phyloP scores from a whole-genome alignment of 2,113 vertebrate species.

The Oxyruncus cristatus region DNA sequence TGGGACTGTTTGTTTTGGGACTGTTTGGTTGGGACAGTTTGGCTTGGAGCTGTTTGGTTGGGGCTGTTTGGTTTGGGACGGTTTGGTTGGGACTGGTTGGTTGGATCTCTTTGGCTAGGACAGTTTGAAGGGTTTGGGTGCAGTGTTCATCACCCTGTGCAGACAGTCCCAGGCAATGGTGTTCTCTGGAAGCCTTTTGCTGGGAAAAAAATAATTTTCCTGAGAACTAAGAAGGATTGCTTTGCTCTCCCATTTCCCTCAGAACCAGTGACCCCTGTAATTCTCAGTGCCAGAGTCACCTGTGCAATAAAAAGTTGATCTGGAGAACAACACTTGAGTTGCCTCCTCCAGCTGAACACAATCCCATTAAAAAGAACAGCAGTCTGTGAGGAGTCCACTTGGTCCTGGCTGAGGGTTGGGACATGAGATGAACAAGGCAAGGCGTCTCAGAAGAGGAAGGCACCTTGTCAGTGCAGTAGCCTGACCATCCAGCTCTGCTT shows the following conservation, averaged over 20 bases:
- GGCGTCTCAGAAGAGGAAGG: not conserved
- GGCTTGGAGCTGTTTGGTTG: too few species aligned
- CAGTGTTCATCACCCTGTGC: not conserved
- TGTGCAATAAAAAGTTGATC: not conserved
- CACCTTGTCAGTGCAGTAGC: fast-evolving
- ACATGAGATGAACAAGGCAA: not conserved
- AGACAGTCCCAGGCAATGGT: not conserved
- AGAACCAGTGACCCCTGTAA: not conserved
- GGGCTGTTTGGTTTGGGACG: too few species aligned
- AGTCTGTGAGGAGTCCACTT: fast-evolving
- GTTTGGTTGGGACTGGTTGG: not conserved
- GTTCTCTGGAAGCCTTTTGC: not conserved
- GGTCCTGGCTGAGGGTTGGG: not conserved
- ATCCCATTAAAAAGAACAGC: not conserved
- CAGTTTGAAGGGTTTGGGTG: not conserved
- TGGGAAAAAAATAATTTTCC: not conserved
- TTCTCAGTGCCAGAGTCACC: not conserved
- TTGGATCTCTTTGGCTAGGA: too few species aligned
- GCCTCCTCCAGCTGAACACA: not conserved
- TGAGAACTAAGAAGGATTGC: not conserved
- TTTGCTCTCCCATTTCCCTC: not conserved
- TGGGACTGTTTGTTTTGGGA: too few species aligned
- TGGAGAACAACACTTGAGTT: not conserved
- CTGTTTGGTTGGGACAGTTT: too few species aligned
- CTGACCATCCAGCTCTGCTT: not conserved